Base-by-base conservation (phyloP, 2,113 vertebrate species). In the Meriones unguiculatus region DNA sequence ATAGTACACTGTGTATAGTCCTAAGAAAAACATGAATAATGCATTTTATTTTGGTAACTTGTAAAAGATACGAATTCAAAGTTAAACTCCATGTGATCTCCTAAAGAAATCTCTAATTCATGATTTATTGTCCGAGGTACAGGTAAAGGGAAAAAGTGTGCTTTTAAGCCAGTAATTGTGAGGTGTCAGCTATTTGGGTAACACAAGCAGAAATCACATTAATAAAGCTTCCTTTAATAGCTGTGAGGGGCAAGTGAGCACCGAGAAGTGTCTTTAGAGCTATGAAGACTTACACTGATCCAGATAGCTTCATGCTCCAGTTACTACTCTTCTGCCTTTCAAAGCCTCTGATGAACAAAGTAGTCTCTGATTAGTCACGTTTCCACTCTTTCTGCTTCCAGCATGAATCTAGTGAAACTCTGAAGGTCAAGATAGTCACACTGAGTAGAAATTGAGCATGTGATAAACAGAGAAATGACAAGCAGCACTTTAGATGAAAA, bases 151-250 rank as follows among this genome's bases (percentile, higher is more conserved):
- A n/a, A n/a, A n/a, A n/a, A n/a, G n/a, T n/a, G 32, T 62, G 24
- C 8, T 70, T 41, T n/a, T 67, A 85, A 78, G 22, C 62, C 70
- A 41, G 30, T 80, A 95, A 75, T 13, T 15, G 32, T 28, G 32
- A 94, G 92, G 90, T 75, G 18, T 13, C 62, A 90, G 35, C 1
- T n/a, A 86, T 91, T 95, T 91, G 7, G 81, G 77, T 73, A 18
- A 32, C 17, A 65, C 59, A 12, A 67, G 18, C 38, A 87, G 41
- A 94, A 95, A 75, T 2, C 22, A 50, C 3, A 73, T 94, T 67
- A 72, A 73, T 81, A 84, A 72, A 54, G 12, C 38, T 52, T 77
- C 24, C 7, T 90, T 7, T 86, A 93, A 84, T 20, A 59, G 20
- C 5, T 82, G 20, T 95, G 73, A 96, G 92, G 41, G 25, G 54